Base-by-base conservation (phyloP, 2,797 vertebrate species). In the Peromyscus attwateri region DNA sequence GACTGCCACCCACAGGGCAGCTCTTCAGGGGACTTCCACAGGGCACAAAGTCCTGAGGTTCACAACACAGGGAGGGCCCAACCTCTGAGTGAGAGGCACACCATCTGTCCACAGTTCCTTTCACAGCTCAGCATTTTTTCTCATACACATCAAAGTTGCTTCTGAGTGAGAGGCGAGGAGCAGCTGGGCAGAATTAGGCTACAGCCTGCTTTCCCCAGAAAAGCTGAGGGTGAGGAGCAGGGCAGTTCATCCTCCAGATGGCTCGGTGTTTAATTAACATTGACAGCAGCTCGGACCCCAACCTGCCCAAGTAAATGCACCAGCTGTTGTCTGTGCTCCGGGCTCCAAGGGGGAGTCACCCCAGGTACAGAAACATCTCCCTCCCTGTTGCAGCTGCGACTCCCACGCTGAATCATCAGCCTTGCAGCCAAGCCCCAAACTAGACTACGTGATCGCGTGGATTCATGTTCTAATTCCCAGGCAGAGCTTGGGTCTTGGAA, bases 1-100 rank as follows among this genome's bases (percentile, higher is more conserved):
- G 21, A 93, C 76, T 57, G 81, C 98, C 98, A 97, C 97, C 98
- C 98, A 92, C 92, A 70, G 80, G 68, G 97, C 95, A 91, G 29
- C 94, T 89, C 73, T 95, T 77, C 37, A 3, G 40, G 85, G 97
- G 87, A 97, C 60, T 84, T 96, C 87, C 49, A 49, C 5, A 49
- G 71, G 89, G 95, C 93, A 62, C 92, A 95, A 80, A 93, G 79
- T 91, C 80, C 91, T 83, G 77, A 97, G 25, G 0, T 85, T 82
- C 91, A 57, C 3, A 0, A 60, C 70, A 46, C 2, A 2, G 79
- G 34, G 64, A 95, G 94, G 85, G 92, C 75, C 89, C 82, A 10
- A 2, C 34, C 3, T 94, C 92, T 87, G 87, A 97, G 98, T n/a
- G 16, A 46, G 94, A 93, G 60, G 95, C 64, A 31, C 96, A 95